Base-by-base conservation (phyloP, 2,888 invertebrate genomes). In the Xanthia togata region DNA sequence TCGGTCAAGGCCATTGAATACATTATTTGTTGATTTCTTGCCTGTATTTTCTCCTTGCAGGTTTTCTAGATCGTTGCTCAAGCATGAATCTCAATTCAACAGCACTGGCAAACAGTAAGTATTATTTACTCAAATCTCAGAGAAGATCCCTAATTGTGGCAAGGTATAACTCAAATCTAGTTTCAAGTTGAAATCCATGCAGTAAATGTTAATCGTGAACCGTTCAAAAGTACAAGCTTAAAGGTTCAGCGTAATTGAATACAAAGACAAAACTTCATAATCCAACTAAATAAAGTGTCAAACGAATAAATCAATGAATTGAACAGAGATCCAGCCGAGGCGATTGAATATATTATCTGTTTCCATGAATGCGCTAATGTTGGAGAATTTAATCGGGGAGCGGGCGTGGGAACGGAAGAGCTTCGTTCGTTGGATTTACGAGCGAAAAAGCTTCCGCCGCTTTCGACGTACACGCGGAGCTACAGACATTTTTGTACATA, bases 281-380 rank as follows among this genome's bases (percentile, higher is more conserved):
- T 70, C 74, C 59, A 76, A 77, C 70, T 81, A 78, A 82, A 86
- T 84, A 81, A 87, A 82, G 75, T 83, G 87, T 72, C 78, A 79
- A 71, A 79, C 64, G 81, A 70, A 84, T 92, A 91, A 91, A 91
- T 92, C 91, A 90, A 89, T 89, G 86, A 89, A 87, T 90, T 87
- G 90, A 89, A 89, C 85, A 83, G 89, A 90, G 89, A 90, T 89
- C 90, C 86, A 89, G 86, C 74, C 83, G 79, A 92, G 86, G 89
- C 90, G 91, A 93, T 92, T 91, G 92, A 93, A 93, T 92, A 91
- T 89, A 93, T 93, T 93, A 93, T 93, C 92, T 89, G 92, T 90
- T 92, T 89, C 90, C 91, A 90, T 92, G 92, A 93, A 92, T 91
- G 92, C 92, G 91, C 92, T 94, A 93, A 94, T 93, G 92, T 92